Evolutionary conservation across 2,888 invertebrate species (phyloP), one percentile per base, ranked within the genome.

Genomic region (Cancer borealis): DNA sequence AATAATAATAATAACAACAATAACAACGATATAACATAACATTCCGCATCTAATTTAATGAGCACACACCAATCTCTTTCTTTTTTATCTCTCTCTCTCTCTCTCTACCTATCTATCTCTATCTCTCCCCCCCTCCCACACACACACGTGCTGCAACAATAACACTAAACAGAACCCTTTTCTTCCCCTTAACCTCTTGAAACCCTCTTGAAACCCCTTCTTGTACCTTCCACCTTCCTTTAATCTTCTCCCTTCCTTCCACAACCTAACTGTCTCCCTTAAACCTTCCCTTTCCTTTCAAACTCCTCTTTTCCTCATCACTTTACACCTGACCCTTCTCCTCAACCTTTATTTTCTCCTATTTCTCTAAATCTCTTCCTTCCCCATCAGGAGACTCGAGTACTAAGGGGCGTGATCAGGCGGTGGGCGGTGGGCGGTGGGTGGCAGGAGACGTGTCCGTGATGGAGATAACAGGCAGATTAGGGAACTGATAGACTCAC

Each of bases 401-500:
- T 21, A 66, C 30, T 26, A 14, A 1, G 39, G 47, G n/a, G 45
- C 17, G 30, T 45, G n/a, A 3, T 73, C 39, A 47, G 21, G 30
- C 26, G 73, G 73, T 46, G 6, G 49, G 49, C 49, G 49, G 49
- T 8, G 17, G n/a, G 92, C n/a, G 92, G 47, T 30, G 87, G 73
- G 87, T 47, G 92, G 84, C 39, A 26, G 47, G 60, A 45, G 79
- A 54, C 91, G 93, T 88, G 87, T 47, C 91, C 46, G 45, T 88
- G 92, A 92, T 92, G 60, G 88, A 93, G 93, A 49, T 88, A 79
- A 92, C 21, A 30, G 91, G 66, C 73, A 88, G 73, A 88, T 73
- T 88, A 89, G 30, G 30, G 46, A 73, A 91, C 88, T 93, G 93
- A 93, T 93, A 92, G 91, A 92, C 92, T 91, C 88, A 73, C 88